These are phyloP conservation scores for Microcebus lehilahytsara DNA, from an alignment of 2,113 vertebrate species.

Conservation along the genomic window DNA sequence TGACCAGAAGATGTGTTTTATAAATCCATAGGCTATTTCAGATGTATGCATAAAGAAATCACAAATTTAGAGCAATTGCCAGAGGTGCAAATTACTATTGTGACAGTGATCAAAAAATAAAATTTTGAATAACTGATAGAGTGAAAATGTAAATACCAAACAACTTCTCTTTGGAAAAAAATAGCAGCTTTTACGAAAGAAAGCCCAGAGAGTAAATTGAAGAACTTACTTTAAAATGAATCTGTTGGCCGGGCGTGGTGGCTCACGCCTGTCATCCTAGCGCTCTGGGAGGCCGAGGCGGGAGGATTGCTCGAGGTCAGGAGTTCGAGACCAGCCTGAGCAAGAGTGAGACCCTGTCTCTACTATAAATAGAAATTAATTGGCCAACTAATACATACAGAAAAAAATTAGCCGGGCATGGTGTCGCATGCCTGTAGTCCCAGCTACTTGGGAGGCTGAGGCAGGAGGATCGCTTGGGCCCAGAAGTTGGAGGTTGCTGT, in stretches of 20 bases:
- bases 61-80: neutral
- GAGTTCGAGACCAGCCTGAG: too few relatives aligned
- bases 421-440: too few relatives aligned
- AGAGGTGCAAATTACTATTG: conserved; percentile 1
- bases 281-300: too few relatives aligned
- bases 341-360: too few relatives aligned
- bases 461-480: too few relatives aligned
- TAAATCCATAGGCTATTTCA: conserved; percentile 22
- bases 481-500: too few relatives aligned
- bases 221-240: conserved; percentile 13
- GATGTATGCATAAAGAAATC: neutral
- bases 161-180: neutral
- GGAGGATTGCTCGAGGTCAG: too few relatives aligned
- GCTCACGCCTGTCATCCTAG: too few relatives aligned
- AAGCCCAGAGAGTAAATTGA: neutral
- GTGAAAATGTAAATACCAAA: neutral
- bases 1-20: conserved; percentile 44
- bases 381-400: too few relatives aligned
- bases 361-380: too few relatives aligned
- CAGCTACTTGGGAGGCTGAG: too few relatives aligned
- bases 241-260: neutral
- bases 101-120: neutral
- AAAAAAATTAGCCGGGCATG: too few relatives aligned
- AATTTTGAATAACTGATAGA: conserved; percentile 20
- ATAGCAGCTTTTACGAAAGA: neutral